Conservation (phyloP, 2,888 invertebrate genomes). For the Oligia fasciuncula region DNA sequence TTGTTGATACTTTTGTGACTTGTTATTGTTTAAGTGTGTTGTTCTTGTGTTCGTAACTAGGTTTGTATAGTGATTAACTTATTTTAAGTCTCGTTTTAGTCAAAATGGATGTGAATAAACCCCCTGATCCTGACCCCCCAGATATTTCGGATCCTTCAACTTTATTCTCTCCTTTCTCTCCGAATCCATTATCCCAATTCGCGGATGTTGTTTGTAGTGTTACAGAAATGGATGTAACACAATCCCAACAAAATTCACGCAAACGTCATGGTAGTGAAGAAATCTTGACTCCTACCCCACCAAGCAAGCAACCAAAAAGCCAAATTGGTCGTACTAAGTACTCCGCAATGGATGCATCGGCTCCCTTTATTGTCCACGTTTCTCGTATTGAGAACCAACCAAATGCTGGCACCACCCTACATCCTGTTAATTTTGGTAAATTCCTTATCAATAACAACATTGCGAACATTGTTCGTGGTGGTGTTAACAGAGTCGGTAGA, state of each 20-base stretch:
- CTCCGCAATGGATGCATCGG: background rate
- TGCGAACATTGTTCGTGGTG: background rate
- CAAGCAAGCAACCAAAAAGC: background rate
- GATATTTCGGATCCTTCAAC: background rate
- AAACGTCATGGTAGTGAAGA: background rate
- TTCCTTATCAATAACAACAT: background rate
- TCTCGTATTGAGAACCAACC: background rate
- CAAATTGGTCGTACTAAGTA: background rate
- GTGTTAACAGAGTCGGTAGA: background rate
- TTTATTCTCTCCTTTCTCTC: background rate
- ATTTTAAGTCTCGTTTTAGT: background rate
- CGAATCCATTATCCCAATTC: background rate
- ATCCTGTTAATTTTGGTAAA: background rate
- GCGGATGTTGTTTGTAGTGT: background rate
- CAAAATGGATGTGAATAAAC: background rate
- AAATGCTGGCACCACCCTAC: background rate
- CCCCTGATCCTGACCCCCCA: background rate
- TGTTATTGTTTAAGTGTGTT: background rate
- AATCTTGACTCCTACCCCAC: no score
- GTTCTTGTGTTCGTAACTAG: background rate
- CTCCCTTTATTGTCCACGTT: background rate
- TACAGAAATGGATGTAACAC: background rate
- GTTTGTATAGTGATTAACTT: background rate
- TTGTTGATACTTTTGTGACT: conserved; percentile 2
- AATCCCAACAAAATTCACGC: background rate